phyloP scores from a whole-genome alignment of 1,140 invertebrate genomes.

The Hyles vespertilio region DNA sequence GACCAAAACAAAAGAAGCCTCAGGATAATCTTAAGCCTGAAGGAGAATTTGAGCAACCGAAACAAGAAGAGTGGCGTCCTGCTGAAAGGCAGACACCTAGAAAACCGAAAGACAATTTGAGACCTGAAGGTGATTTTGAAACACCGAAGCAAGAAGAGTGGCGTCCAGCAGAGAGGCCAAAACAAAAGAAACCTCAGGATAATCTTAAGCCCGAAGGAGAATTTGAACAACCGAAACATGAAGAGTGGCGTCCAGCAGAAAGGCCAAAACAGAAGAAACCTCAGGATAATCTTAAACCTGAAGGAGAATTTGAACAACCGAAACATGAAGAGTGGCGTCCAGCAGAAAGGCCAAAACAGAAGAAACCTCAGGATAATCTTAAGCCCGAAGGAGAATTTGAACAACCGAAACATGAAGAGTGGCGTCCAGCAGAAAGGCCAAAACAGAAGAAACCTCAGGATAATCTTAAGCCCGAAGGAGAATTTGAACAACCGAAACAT shows the following conservation, averaged over 20 bases:
- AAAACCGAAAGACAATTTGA: constrained; percentile 76
- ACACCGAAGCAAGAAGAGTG: constrained; percentile 66
- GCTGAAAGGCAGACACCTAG: constrained; percentile 74
- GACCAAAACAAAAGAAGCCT: constrained; percentile 74
- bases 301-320: constrained; percentile 6
- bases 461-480: constrained; percentile 76
- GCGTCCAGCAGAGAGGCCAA: constrained; percentile 64
- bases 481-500: constrained; percentile 50
- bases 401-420: not conserved
- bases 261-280: constrained; percentile 23
- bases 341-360: not conserved
- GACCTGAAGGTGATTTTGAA: constrained; percentile 77
- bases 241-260: constrained; percentile 57
- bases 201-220: constrained; percentile 78
- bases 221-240: constrained; percentile 59
- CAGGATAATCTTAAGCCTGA: constrained; percentile 80
- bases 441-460: constrained; percentile 68
- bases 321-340: constrained; percentile 7
- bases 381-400: constrained; percentile 3
- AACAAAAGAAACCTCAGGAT: constrained; percentile 77
- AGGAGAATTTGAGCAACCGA: constrained; percentile 76
- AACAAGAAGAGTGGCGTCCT: constrained; percentile 64
- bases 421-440: constrained; percentile 66
- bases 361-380: constrained; percentile 6
- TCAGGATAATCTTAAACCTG: constrained; percentile 7